Evolutionary conservation across 2,888 invertebrate genomes (phyloP).

Genomic region (Plagodis pulveraria): DNA sequence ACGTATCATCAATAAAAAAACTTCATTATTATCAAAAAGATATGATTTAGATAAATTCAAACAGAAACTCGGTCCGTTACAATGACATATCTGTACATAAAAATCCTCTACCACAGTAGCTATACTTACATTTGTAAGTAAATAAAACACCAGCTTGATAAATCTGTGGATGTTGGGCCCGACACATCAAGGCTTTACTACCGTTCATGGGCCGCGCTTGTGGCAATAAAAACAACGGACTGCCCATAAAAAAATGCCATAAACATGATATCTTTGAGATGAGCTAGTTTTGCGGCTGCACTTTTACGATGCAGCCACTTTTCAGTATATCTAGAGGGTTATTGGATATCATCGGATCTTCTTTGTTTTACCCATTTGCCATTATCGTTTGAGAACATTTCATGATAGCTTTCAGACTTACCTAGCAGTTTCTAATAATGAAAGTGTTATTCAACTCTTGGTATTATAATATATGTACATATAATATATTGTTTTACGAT

Average conservation of each 20-base stretch:
- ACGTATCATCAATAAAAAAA: too few species aligned
- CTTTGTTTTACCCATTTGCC: neutral
- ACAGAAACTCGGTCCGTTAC: too few species aligned
- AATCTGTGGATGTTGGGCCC: constrained; percentile 34
- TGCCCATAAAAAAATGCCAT: constrained; percentile 56
- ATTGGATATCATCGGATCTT: constrained; percentile 17
- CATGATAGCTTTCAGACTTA: too few species aligned
- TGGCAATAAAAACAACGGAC: constrained; percentile 55
- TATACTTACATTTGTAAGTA: constrained; percentile 18
- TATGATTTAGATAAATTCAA: too few species aligned
- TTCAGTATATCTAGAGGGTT: constrained; percentile 34
- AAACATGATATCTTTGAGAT: constrained; percentile 57
- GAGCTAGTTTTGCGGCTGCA: constrained; percentile 50
- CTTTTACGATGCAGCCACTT: constrained; percentile 48
- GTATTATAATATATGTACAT: too few species aligned
- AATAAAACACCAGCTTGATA: constrained; percentile 25
- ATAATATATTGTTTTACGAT: too few species aligned
- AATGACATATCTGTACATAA: too few species aligned
- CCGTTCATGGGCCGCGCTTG: constrained; percentile 46
- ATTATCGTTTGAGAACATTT: too few species aligned
- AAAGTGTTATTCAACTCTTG: too few species aligned
- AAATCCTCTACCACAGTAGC: neutral
- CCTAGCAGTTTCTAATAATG: too few species aligned
- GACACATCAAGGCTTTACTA: constrained; percentile 55
- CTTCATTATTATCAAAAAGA: too few species aligned